Conservation (phyloP, 30 jellyfish, hydroid and myxozoan species). For the Aurelia sp. region DNA sequence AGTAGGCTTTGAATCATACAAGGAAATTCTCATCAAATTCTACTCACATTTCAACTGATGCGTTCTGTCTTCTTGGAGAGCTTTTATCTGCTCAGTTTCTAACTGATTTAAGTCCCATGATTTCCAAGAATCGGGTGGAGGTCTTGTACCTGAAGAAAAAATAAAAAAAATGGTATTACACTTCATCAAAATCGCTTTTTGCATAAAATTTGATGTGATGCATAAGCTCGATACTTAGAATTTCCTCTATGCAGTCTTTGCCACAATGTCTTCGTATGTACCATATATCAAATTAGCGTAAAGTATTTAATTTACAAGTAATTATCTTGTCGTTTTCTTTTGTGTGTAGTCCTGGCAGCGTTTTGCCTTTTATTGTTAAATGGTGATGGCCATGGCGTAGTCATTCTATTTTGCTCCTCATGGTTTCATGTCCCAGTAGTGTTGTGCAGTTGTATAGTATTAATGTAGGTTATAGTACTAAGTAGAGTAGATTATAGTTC, state of each 20-base stretch:
- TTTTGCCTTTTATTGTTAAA: background rate
- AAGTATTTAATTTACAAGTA: background rate
- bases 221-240: background rate
- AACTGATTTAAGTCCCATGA: conserved; percentile 46
- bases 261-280: too few relatives aligned
- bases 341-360: background rate
- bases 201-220: background rate
- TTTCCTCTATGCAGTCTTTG: too few relatives aligned
- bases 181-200: background rate
- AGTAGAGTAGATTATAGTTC: too few relatives aligned
- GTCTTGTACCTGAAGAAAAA: conserved; percentile 25
- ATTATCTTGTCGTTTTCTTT: background rate
- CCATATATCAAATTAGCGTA: background rate
- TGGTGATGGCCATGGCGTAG: too few relatives aligned
- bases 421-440: too few relatives aligned
- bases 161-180: too few relatives aligned
- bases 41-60: conserved; percentile 57
- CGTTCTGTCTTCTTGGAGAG: conserved; percentile 64
- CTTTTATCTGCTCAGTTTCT: conserved; percentile 41
- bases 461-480: too few relatives aligned
- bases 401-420: too few relatives aligned
- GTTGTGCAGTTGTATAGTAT: too few relatives aligned
- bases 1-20: background rate
- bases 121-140: conserved; percentile 56
- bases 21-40: background rate